Percentiles rank a stretch among this genome's conserved stretches.
Conservation (phyloP, 2,797 vertebrate genomes). For the Myripristis jacobus region DNA sequence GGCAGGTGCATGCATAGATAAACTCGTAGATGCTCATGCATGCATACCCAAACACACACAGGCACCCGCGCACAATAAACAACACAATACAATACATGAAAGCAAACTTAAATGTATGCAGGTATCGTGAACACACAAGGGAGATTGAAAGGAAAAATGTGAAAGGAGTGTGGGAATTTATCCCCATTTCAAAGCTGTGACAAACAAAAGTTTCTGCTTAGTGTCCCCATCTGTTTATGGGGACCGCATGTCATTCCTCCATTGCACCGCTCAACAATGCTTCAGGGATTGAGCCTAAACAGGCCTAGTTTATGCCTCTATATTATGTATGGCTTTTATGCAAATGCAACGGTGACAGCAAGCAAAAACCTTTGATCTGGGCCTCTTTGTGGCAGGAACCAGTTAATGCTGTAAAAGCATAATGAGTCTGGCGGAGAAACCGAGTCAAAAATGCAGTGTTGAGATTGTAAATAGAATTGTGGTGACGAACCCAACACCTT, state of each 20-base stretch:
- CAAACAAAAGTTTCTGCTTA: slow-evolving; percentile 58
- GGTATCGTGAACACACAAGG: slow-evolving; percentile 45
- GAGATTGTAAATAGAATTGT: slow-evolving; percentile 49
- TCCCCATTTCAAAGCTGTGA: slow-evolving; percentile 46
- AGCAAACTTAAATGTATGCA: slow-evolving; percentile 39
- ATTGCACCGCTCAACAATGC: slow-evolving; percentile 57
- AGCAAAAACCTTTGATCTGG: slow-evolving; percentile 76
- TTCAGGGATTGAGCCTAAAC: slow-evolving; percentile 65
- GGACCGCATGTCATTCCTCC: slow-evolving; percentile 43
- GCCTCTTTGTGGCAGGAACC: slow-evolving; percentile 61
- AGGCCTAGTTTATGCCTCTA: slow-evolving; percentile 60
- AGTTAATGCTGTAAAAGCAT: slow-evolving; percentile 58
- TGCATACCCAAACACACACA: slow-evolving; percentile 34
- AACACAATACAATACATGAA: slow-evolving; percentile 42
- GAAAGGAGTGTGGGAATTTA: slow-evolving; percentile 42
- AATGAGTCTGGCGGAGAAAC: slow-evolving; percentile 54
- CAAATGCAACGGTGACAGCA: slow-evolving; percentile 65
- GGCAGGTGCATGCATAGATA: slow-evolving; percentile 11
- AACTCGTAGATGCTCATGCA: slow-evolving; percentile 33
- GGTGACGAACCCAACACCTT: slow-evolving; percentile 33
- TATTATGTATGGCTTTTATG: slow-evolving; percentile 72
- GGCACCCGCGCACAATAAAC: slow-evolving; percentile 24
- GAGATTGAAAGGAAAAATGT: slow-evolving; percentile 39
- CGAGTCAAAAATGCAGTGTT: slow-evolving; percentile 29
- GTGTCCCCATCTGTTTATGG: slow-evolving; percentile 62